Evolutionary conservation across 92 coral and sea anemone genomes (phyloP).

Genomic region (Micromussa lordhowensis): DNA sequence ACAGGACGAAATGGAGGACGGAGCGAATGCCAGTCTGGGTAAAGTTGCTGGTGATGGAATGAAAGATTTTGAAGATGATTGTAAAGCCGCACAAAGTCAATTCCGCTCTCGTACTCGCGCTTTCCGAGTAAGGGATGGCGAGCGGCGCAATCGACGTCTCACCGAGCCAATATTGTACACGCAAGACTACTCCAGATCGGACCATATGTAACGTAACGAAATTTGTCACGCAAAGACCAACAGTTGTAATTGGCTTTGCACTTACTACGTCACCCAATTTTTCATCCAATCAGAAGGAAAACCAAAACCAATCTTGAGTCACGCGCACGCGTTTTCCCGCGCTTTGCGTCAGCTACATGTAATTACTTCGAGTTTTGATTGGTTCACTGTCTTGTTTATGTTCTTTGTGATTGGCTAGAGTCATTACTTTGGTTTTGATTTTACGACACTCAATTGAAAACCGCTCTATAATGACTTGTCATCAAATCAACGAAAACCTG

Average conservation of each 20-base stretch:
- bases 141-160: slow-evolving; percentile 30
- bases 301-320: no score
- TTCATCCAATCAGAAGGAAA: no score
- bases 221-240: not conserved
- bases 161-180: slow-evolving; percentile 31
- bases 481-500: no score
- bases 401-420: no score
- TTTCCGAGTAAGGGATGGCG: slow-evolving; percentile 18
- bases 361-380: not conserved
- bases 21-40: not conserved
- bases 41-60: not conserved
- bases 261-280: no score
- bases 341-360: not conserved
- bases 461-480: no score
- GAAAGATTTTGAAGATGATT: not conserved
- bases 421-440: no score
- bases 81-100: not conserved
- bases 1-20: not conserved
- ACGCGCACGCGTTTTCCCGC: not conserved
- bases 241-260: no score
- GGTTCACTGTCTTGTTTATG: not conserved
- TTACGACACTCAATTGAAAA: no score
- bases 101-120: slow-evolving; percentile 28
- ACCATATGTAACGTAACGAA: slow-evolving; percentile 1
- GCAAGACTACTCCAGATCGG: slow-evolving; percentile 11